A percentile compares a stretch with the other conserved stretches of the same genome.
Conservation (phyloP, 2,888 invertebrate species). For the Chaitophorus viminalis region DNA sequence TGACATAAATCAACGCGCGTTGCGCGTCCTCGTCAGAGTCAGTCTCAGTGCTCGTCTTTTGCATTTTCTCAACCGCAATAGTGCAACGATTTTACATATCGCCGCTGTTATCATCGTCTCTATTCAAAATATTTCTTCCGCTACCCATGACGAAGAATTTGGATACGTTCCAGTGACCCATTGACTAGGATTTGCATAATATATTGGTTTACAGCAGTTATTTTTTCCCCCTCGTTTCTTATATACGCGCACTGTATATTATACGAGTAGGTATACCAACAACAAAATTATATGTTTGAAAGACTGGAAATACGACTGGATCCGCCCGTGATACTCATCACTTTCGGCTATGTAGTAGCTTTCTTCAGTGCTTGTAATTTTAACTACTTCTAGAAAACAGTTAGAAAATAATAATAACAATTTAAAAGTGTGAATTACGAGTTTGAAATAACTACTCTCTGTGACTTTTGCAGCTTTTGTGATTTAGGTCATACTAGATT, state of each 20-base stretch:
- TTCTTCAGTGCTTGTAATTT: no score
- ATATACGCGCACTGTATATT: neutral
- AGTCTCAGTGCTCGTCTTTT: neutral
- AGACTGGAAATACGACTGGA: neutral
- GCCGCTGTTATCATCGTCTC: neutral
- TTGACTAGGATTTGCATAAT: neutral
- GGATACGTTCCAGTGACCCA: neutral
- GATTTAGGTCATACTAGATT: no score
- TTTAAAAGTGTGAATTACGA: no score
- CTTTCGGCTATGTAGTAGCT: no score
- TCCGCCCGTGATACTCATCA: neutral
- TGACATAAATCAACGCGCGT: conserved; percentile 53
- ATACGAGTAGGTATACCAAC: neutral
- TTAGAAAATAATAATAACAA: no score
- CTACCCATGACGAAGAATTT: neutral
- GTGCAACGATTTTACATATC: neutral
- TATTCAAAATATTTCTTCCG: neutral
- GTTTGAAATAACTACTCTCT: no score
- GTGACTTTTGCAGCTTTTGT: no score
- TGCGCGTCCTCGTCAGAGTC: conserved; percentile 14
- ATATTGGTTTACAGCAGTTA: neutral
- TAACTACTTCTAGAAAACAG: no score
- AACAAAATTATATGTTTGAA: neutral
- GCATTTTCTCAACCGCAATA: neutral
- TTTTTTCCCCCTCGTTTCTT: neutral